Percentiles rank a stretch among this genome's conserved stretches.
Evolutionary conservation across 2,113 vertebrate genomes (phyloP).

Genomic region (Macroglossus sobrinus): DNA sequence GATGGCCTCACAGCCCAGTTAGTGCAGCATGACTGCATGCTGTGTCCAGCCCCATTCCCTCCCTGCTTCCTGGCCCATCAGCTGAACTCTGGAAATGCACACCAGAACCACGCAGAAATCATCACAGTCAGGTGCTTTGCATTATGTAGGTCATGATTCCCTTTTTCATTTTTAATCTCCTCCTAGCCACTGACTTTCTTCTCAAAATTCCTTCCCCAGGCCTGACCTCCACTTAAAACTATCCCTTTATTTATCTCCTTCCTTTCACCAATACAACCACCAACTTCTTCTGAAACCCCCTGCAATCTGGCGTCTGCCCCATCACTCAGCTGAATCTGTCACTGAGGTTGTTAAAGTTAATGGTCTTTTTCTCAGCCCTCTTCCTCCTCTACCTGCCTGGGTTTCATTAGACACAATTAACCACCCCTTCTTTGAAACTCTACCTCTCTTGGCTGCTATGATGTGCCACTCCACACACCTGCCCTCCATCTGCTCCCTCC

Average conservation of each 20-base stretch:
- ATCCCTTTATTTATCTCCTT: neutral
- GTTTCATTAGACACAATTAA: constrained; percentile 46
- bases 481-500: neutral
- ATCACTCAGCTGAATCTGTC: constrained; percentile 38
- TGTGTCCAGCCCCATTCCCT: neutral
- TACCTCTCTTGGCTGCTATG: neutral
- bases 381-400: constrained; percentile 44
- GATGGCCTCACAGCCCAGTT: neutral
- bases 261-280: neutral
- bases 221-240: neutral
- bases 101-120: neutral
- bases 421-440: constrained; percentile 10
- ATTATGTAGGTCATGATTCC: neutral
- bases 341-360: constrained; percentile 35
- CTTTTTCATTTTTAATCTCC: constrained; percentile 22
- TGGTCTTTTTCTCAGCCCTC: constrained; percentile 6
- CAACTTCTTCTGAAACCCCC: neutral
- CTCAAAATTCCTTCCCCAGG: neutral
- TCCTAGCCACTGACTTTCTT: neutral
- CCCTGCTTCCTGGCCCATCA: neutral
- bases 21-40: neutral
- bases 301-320: neutral
- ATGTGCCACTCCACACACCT: neutral
- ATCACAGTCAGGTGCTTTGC: neutral
- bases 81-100: neutral